Evolutionary conservation across 2,797 vertebrate species (phyloP).

Genomic region (Amphiprion clarkii): DNA sequence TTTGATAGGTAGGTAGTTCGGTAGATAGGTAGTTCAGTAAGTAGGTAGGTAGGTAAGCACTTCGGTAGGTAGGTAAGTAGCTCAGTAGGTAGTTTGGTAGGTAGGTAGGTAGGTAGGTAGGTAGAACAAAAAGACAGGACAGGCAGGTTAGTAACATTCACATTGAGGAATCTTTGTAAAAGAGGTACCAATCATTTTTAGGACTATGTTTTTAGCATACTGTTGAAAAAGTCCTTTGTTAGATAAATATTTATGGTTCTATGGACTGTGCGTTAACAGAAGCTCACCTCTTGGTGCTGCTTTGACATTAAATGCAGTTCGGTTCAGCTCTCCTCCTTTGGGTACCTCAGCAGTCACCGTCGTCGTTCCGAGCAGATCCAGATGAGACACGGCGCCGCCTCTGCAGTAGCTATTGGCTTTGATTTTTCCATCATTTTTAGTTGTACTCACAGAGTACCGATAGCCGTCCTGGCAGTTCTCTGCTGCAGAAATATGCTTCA

Average conservation of each 20-base stretch:
- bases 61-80: too few relatives aligned
- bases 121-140: too few relatives aligned
- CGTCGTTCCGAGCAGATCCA: conserved; percentile 52
- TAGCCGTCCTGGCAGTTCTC: conserved; percentile 53
- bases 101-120: too few relatives aligned
- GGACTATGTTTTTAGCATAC: too few relatives aligned
- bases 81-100: too few relatives aligned
- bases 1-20: rapidly evolving
- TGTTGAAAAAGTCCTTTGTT: too few relatives aligned
- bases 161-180: too few relatives aligned
- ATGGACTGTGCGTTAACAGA: background rate
- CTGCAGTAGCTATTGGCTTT: conserved; percentile 65
- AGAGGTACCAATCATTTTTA: too few relatives aligned
- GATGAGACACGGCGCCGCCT: conserved; percentile 18
- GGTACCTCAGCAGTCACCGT: conserved; percentile 56
- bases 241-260: rapidly evolving
- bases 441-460: conserved; percentile 58
- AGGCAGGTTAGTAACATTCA: too few relatives aligned
- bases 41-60: too few relatives aligned
- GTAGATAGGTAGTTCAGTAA: too few relatives aligned
- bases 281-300: conserved; percentile 61
- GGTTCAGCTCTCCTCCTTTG: conserved; percentile 53
- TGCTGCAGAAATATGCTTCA: conserved; percentile 38
- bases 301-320: conserved; percentile 44
- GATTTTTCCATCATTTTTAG: conserved; percentile 29